Conservation (phyloP, 2,888 invertebrate genomes). For the Eupsilia transversa region DNA sequence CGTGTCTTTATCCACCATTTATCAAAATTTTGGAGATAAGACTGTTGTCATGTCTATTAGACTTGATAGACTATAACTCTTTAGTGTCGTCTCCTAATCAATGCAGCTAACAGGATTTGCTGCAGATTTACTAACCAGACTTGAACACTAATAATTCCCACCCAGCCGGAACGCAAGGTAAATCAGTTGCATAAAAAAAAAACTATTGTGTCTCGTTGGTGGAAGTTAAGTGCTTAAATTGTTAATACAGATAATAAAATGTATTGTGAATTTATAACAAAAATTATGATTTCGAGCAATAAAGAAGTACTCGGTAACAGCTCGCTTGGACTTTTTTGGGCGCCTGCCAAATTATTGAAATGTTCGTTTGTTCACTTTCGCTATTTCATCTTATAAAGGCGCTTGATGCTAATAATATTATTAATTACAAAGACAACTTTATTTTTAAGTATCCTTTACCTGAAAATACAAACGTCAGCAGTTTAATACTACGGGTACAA, state of each 20-base stretch:
- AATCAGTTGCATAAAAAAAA: too few relatives aligned
- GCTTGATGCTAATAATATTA: conserved; percentile 29
- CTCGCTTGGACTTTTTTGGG: background rate
- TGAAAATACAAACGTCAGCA: background rate
- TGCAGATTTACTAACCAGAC: too few relatives aligned
- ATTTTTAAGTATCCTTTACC: background rate
- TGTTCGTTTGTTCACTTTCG: conserved; percentile 7
- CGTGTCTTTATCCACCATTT: background rate
- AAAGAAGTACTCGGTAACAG: background rate
- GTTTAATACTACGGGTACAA: background rate
- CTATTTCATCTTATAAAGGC: conserved; percentile 17
- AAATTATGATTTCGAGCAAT: background rate
- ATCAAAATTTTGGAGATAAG: too few relatives aligned
- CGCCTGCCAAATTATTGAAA: conserved; percentile 36
- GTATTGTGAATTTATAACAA: background rate
- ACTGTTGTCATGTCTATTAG: background rate
- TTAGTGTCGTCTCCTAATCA: too few relatives aligned
- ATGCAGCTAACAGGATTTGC: background rate
- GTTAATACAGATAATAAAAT: background rate
- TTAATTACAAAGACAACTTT: background rate
- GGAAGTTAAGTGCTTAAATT: too few relatives aligned
- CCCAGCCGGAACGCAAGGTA: too few relatives aligned
- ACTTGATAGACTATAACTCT: background rate
- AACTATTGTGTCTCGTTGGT: too few relatives aligned
- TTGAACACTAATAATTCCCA: too few relatives aligned